A percentile compares a stretch with the other conserved stretches of the same genome.
Conservation (phyloP, 2,113 vertebrate species). For the Spilogale gracilis region DNA sequence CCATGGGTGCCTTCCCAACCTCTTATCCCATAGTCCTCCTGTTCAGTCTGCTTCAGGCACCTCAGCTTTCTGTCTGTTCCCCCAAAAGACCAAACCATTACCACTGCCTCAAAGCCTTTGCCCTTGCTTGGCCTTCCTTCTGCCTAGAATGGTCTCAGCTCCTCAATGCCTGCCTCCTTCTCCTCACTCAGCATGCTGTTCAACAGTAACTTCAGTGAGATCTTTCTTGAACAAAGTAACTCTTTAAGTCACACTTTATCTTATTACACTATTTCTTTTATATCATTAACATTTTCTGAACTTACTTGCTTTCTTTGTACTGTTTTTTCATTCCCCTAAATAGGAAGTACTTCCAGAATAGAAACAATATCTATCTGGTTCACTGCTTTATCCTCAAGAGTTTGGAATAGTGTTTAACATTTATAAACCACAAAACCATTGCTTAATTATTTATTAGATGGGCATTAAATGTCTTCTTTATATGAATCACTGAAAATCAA, state of each 20-base stretch:
- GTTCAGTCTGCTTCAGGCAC: not conserved
- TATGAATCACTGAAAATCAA: not conserved
- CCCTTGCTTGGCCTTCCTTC: not conserved
- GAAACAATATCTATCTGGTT: not conserved
- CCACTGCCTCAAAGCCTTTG: not conserved
- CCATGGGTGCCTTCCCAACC: not conserved
- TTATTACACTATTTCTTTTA: not conserved
- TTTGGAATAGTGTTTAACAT: slow-evolving; percentile 1
- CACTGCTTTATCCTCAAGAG: not conserved
- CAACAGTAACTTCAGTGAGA: not conserved
- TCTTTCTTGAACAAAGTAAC: not conserved
- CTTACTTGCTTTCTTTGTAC: not conserved
- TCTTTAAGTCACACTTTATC: not conserved
- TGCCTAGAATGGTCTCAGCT: not conserved
- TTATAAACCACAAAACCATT: not conserved
- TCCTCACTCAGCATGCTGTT: not conserved
- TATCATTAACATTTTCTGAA: not conserved
- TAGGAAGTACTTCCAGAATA: not conserved
- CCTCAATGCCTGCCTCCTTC: not conserved
- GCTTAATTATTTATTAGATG: slow-evolving; percentile 12
- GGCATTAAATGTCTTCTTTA: not conserved
- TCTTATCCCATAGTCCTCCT: not conserved
- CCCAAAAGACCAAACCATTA: not conserved
- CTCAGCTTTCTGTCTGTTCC: slow-evolving; percentile 4
- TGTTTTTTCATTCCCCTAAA: not conserved